Base-by-base conservation (phyloP, 1,140 invertebrate species). In the Penaeus vannamei region DNA sequence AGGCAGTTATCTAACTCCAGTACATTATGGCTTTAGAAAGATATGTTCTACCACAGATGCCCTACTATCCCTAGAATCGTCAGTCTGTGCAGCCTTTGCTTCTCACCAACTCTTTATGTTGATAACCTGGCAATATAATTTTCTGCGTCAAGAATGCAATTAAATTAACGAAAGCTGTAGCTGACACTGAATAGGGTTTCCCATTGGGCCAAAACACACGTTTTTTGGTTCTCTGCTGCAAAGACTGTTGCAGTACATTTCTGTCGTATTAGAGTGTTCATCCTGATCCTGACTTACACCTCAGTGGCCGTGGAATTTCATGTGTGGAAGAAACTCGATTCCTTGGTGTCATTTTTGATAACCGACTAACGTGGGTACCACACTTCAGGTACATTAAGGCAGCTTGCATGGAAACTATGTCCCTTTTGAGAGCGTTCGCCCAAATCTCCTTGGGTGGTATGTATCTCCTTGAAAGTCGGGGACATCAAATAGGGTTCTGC, bases 281-380 rank as follows among this genome's bases (percentile, higher is more conserved):
- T 10, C 80, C 80, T 10, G 80, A 82, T 14, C 80, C 80, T 1
- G 32, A 82, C 53, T 22, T 82, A 19, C 8, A 59, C 59, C 17
- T 82, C 7, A 0, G 0, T 17, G 2, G 59, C n/a, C 1, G 80
- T 23, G 1, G 80, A 12, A 59, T 82, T 23, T 82, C 80, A 20
- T 59, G 36, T 82, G 80, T 82, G 80, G 80, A 82, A n/a, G 42
- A 17, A 23, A 7, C 42, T 82, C 80, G 79, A 4, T 81, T 4
- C 23, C 79, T 81, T 2, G 79, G 79, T 4, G 32, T 81, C 10
- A 4, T 81, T 17, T 81, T 81, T 81, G 79, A 81, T n/a, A 81
- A 22, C 7, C 79, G 79, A 10, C 79, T 81, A 1, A 81, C 79
- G 19, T 46, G 79, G 79, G 46, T 81, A 53, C 79, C 79, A 4